Base-by-base conservation (phyloP, 2,888 invertebrate genomes). In the Hecatera dysodea region DNA sequence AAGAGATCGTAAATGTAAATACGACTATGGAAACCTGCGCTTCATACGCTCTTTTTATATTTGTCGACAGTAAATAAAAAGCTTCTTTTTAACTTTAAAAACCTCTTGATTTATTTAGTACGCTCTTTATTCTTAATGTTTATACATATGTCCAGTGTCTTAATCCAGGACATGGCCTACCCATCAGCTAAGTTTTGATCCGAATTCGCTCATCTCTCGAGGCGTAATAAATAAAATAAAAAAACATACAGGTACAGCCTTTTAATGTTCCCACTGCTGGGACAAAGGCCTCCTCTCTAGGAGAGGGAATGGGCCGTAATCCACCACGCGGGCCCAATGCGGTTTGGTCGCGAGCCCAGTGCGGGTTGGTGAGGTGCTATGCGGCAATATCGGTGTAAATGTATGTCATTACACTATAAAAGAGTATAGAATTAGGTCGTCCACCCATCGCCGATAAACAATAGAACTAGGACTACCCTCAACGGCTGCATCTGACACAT, bases 351-450 rank as follows among this genome's bases (percentile, higher is more conserved):
- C n/a, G n/a, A n/a, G n/a, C n/a, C n/a, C n/a, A n/a, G n/a, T n/a
- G n/a, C n/a, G n/a, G n/a, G n/a, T n/a, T n/a, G n/a, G n/a, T n/a
- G n/a, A n/a, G 60, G n/a, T 2, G 44, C n/a, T 29, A 22, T 27
- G 66, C 2, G 33, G 19, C 15, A 46, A 59, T 46, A 46, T 19
- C 1, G 19, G 19, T 19, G 19, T 55, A 33, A 27, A 59, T 52
- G 33, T 66, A 33, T 69, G 53, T 42, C 53, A 64, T 74, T 52
- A 57, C 22, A 57, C 9, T 22, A 46, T 55, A 55, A 55, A 67
- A 67, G 76, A 53, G 69, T 75, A 19, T 33, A 56, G 48, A 73
- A 67, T 66, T 27, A 53, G 48, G 78, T 72, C 53, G 36, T 36
- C 27, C 24, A n/a, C 29, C 56, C 33, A 60, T 72, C 27, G 55